Conservation (phyloP, 2,113 vertebrate species). For the Gymnocephalus cernua region DNA sequence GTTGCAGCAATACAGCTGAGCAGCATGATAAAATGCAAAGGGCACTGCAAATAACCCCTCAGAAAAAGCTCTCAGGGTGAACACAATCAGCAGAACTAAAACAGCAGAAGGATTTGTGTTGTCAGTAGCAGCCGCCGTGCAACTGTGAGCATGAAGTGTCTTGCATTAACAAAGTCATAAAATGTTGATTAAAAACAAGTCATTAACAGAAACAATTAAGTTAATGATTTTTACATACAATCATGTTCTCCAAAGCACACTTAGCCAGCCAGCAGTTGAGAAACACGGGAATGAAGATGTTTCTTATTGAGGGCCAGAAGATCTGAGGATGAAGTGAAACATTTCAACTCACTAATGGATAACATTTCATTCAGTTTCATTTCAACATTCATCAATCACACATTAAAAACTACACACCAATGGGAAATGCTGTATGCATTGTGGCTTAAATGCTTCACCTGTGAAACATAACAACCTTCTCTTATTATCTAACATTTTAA, state of each 20-base stretch:
- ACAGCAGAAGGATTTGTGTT: neutral
- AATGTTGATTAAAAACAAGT: constrained; percentile 27
- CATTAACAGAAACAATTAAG: constrained; percentile 39
- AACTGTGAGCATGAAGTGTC: neutral
- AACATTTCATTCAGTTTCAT: neutral
- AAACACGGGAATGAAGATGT: constrained; percentile 89
- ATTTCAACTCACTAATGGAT: neutral
- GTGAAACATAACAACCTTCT: neutral
- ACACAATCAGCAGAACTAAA: constrained; percentile 15
- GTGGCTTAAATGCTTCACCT: neutral
- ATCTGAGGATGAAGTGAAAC: constrained; percentile 74
- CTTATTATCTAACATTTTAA: neutral
- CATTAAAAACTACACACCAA: neutral
- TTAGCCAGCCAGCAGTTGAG: constrained; percentile 91
- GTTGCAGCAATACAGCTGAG: constrained; percentile 1
- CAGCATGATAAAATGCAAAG: neutral
- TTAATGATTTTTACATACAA: constrained; percentile 77
- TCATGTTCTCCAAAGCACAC: constrained; percentile 90
- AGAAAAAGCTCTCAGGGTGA: neutral
- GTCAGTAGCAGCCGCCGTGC: neutral
- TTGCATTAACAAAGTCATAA: constrained; percentile 21
- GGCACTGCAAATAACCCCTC: neutral
- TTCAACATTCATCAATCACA: neutral
- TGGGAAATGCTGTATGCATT: neutral
- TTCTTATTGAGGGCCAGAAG: constrained; percentile 85